Conservation (phyloP, 2,888 invertebrate species). For the Brachyptera risi region DNA sequence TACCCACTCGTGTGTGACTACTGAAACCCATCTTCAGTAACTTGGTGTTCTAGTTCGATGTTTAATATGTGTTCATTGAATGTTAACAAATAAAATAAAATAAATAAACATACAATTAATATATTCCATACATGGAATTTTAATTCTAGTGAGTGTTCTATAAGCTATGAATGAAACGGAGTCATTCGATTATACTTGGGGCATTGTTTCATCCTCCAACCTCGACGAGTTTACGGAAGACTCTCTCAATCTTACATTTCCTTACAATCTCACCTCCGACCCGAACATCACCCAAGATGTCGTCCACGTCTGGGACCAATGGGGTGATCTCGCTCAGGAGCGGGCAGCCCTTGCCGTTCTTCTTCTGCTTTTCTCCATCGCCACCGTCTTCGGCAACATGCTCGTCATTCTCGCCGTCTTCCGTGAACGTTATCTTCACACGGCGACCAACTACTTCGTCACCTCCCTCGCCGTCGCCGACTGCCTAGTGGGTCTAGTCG, state of each 20-base stretch:
- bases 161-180: neutral
- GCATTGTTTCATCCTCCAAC: neutral
- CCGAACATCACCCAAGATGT: conserved; percentile 3
- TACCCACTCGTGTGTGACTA: too few relatives aligned
- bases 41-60: too few relatives aligned
- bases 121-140: too few relatives aligned
- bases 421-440: conserved; percentile 88
- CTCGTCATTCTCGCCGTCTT: conserved; percentile 92
- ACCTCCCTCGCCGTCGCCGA: conserved; percentile 96
- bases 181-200: neutral
- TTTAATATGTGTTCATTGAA: too few relatives aligned
- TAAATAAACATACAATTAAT: too few relatives aligned
- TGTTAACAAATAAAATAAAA: too few relatives aligned
- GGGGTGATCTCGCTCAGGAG: conserved; percentile 59
- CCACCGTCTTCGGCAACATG: conserved; percentile 92
- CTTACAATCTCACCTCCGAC: neutral
- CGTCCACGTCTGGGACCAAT: conserved; percentile 45
- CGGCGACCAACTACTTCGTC: conserved; percentile 96
- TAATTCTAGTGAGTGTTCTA: neutral
- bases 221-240: neutral
- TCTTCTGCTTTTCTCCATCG: conserved; percentile 80
- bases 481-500: conserved; percentile 91
- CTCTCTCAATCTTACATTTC: neutral
- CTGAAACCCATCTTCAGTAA: too few relatives aligned
- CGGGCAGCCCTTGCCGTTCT: conserved; percentile 74